Evolutionary conservation across 2,113 vertebrate species (phyloP).

Genomic region (Ictidomys tridecemlineatus): DNA sequence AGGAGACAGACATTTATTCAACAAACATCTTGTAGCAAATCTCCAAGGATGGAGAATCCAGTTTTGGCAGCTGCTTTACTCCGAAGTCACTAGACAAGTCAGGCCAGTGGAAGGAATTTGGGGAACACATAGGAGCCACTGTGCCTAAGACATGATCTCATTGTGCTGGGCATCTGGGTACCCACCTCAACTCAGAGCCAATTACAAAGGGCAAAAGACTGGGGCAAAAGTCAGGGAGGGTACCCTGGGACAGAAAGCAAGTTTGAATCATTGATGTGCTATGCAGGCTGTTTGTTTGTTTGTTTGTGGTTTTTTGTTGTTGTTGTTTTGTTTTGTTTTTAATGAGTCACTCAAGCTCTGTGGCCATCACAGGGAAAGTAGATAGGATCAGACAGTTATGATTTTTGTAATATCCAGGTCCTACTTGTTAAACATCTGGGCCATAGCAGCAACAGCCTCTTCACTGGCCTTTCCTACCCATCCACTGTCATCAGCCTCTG

Average conservation of each 20-base stretch:
- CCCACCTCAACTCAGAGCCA: constrained; percentile 59
- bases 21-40: constrained; percentile 70
- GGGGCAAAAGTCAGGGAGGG: constrained; percentile 56
- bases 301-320: too few relatives aligned
- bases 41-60: constrained; percentile 57
- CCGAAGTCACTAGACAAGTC: constrained; percentile 80
- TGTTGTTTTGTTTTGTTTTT: neutral
- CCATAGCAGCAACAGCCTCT: neutral
- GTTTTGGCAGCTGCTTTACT: constrained; percentile 62
- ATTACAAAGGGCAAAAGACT: constrained; percentile 28
- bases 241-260: constrained; percentile 35
- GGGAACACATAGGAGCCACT: constrained; percentile 76
- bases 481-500: neutral
- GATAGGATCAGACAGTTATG: neutral
- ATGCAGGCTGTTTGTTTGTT: neutral
- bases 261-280: neutral
- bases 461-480: neutral
- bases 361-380: neutral
- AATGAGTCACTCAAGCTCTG: neutral
- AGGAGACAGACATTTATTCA: constrained; percentile 70
- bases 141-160: constrained; percentile 81
- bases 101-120: constrained; percentile 78
- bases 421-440: neutral
- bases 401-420: neutral
- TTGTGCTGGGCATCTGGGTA: constrained; percentile 41